Conservation (phyloP, 2,888 invertebrate genomes). For the Tipula unca region DNA sequence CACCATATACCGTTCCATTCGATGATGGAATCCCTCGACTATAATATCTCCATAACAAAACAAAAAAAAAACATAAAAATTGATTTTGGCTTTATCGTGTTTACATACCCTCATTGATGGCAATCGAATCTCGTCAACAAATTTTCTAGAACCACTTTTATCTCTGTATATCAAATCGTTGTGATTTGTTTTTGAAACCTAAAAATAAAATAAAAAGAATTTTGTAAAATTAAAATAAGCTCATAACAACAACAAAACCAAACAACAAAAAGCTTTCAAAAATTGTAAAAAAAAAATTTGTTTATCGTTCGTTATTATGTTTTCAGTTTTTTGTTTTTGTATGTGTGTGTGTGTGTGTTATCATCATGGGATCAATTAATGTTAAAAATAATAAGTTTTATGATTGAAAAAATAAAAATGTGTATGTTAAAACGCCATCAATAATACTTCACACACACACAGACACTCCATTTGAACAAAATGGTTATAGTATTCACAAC, state of each 20-base stretch:
- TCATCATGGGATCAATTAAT: neutral
- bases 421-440: neutral
- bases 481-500: neutral
- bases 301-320: neutral
- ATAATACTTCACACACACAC: too few relatives aligned
- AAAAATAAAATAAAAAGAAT: neutral
- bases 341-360: too few relatives aligned
- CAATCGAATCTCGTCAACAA: neutral
- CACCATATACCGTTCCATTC: neutral
- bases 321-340: neutral
- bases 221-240: neutral
- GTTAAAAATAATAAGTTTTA: neutral
- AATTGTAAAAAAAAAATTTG: neutral
- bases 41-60: neutral
- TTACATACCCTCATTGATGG: conserved; percentile 2
- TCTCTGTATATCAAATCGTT: conserved; percentile 14
- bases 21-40: neutral
- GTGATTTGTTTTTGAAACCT: conserved; percentile 8
- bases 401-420: neutral
- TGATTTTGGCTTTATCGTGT: neutral
- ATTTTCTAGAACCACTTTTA: conserved; percentile 8
- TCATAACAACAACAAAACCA: neutral
- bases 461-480: neutral
- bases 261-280: neutral
- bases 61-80: neutral